Conservation (phyloP, 2,888 invertebrate genomes). For the Imbricaverruca yamaguchii region DNA sequence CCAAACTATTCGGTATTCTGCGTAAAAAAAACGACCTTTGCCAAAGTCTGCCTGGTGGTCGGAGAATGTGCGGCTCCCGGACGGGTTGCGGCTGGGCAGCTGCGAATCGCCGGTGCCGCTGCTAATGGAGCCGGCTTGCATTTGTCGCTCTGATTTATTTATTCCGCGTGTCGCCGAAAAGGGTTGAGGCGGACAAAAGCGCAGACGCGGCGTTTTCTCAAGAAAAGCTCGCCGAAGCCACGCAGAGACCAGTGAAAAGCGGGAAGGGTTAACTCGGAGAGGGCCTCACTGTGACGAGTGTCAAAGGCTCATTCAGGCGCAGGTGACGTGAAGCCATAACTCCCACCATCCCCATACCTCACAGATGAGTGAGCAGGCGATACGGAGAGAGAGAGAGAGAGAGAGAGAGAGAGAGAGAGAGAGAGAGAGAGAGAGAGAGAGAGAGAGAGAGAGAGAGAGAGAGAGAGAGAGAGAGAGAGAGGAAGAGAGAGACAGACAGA, state of each 20-base stretch:
- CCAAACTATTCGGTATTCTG: neutral
- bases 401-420: neutral
- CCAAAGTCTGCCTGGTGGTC: neutral
- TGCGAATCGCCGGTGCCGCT: neutral
- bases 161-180: neutral
- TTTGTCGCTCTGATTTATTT: slow-evolving; percentile 12
- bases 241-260: neutral
- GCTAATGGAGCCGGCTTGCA: slow-evolving; percentile 5
- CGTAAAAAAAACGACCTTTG: too few species aligned
- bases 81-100: neutral
- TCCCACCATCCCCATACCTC: neutral
- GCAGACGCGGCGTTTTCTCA: neutral
- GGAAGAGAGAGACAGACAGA: too few species aligned
- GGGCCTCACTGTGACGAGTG: neutral
- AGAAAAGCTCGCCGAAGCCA: neutral
- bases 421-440: neutral
- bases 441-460: too few species aligned
- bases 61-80: neutral
- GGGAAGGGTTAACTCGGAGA: neutral
- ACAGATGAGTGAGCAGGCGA: neutral
- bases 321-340: neutral
- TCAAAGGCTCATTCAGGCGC: neutral
- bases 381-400: neutral
- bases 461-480: too few species aligned
- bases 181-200: slow-evolving; percentile 6